Evolutionary conservation across 2,888 invertebrate species (phyloP).

Genomic region (Rhimphoctona megacephalus): DNA sequence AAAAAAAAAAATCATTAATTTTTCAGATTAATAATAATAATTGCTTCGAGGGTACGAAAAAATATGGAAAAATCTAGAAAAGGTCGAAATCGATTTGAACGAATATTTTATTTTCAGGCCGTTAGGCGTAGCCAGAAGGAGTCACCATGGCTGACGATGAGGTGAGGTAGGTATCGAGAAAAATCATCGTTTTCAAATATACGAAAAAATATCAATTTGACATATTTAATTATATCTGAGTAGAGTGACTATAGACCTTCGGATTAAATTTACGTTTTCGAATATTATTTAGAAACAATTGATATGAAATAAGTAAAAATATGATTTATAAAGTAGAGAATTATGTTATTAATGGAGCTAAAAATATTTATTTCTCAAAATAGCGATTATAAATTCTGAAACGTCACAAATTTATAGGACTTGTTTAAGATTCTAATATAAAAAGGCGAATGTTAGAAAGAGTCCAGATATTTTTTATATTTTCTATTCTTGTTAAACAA

Average conservation of each 20-base stretch:
- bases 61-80: neutral
- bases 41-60: neutral
- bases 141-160: constrained; percentile 96
- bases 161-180: constrained; percentile 91
- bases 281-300: no score
- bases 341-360: neutral
- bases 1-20: neutral
- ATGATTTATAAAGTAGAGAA: no score
- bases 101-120: constrained; percentile 86
- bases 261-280: no score
- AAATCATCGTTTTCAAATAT: neutral
- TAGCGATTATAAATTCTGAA: neutral
- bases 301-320: neutral
- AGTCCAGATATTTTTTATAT: neutral
- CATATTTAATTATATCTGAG: no score
- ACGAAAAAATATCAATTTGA: neutral
- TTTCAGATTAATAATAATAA: constrained; percentile 1
- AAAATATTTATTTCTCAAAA: neutral
- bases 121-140: constrained; percentile 86
- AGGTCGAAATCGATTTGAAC: constrained; percentile 9
- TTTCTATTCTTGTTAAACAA: neutral
- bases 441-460: no score
- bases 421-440: no score
- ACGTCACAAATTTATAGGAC: neutral
- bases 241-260: no score